These are phyloP conservation scores for Trisateles emortualis DNA, from an alignment of 2,888 invertebrate genomes.

Conservation along the genomic window DNA sequence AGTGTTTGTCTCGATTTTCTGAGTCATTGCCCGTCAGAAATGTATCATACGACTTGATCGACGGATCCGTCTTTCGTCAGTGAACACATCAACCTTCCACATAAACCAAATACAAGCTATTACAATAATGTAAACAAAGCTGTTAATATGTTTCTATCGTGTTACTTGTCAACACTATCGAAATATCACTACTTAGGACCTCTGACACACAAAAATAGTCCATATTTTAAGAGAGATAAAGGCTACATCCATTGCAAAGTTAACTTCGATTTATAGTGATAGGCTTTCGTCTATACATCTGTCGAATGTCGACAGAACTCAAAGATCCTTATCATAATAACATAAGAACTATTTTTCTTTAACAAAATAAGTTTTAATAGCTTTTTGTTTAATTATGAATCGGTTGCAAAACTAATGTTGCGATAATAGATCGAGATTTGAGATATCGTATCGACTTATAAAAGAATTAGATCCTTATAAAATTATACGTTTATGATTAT, in stretches of 20 bases:
- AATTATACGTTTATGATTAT: too few species aligned
- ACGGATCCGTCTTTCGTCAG: too few species aligned
- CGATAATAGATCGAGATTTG: conserved; percentile 15
- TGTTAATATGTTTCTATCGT: conserved; percentile 21
- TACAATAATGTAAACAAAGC: conserved; percentile 26
- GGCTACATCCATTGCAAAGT: not conserved
- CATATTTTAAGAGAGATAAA: fast-evolving
- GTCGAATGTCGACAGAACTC: conserved; percentile 3
- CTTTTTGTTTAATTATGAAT: conserved; percentile 12
- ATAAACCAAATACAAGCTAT: not conserved
- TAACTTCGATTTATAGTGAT: conserved; percentile 12
- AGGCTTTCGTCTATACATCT: conserved; percentile 20
- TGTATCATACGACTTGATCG: too few species aligned
- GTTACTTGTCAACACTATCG: conserved; percentile 34
- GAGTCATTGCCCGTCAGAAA: too few species aligned
- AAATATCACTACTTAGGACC: not conserved
- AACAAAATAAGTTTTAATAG: not conserved
- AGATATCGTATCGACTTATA: conserved; percentile 6
- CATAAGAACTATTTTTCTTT: conserved; percentile 1
- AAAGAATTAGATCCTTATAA: not conserved
- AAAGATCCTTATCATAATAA: conserved; percentile 5
- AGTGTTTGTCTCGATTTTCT: too few species aligned
- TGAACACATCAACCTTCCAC: too few species aligned
- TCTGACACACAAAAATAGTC: not conserved
- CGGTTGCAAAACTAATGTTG: conserved; percentile 16